Evolutionary conservation across 2,888 invertebrate genomes (phyloP).

Genomic region (Ypsolopha scabrella): DNA sequence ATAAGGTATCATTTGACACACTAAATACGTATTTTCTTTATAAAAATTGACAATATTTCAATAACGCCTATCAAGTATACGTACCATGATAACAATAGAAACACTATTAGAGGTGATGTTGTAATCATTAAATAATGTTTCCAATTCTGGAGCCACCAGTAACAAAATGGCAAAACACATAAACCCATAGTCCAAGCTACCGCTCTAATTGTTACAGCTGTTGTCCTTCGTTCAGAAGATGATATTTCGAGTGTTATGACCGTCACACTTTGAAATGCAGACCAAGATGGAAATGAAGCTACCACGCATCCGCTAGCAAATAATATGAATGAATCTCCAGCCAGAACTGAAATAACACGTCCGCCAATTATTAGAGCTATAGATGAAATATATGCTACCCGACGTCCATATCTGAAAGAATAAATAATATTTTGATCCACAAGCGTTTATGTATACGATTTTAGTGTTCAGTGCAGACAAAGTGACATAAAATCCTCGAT

Average conservation of each 20-base stretch:
- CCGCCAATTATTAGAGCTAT: slow-evolving; percentile 30
- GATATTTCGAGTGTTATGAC: slow-evolving; percentile 44
- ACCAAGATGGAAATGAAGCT: slow-evolving; percentile 35
- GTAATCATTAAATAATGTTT: slow-evolving; percentile 32
- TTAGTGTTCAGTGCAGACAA: too few species aligned
- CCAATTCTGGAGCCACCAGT: slow-evolving; percentile 43
- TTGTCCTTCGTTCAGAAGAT: slow-evolving; percentile 27
- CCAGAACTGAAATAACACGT: slow-evolving; percentile 28
- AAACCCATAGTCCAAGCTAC: slow-evolving; percentile 28
- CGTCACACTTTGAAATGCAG: slow-evolving; percentile 29
- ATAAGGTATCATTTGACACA: too few species aligned
- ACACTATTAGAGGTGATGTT: slow-evolving; percentile 26
- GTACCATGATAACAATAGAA: slow-evolving; percentile 38
- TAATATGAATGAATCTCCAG: slow-evolving; percentile 25
- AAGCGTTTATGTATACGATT: too few species aligned
- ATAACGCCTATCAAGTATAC: not conserved
- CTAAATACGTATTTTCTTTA: too few species aligned
- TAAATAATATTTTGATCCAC: slow-evolving; percentile 7
- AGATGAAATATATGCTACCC: slow-evolving; percentile 31
- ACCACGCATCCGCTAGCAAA: slow-evolving; percentile 34
- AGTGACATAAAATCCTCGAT: too few species aligned
- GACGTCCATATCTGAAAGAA: slow-evolving; percentile 39
- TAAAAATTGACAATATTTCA: too few species aligned
- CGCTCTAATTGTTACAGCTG: slow-evolving; percentile 26
- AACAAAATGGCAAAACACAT: slow-evolving; percentile 32